phyloP scores from a whole-genome alignment of 2,797 vertebrate species.

The Craterocephalus amniculus region DNA sequence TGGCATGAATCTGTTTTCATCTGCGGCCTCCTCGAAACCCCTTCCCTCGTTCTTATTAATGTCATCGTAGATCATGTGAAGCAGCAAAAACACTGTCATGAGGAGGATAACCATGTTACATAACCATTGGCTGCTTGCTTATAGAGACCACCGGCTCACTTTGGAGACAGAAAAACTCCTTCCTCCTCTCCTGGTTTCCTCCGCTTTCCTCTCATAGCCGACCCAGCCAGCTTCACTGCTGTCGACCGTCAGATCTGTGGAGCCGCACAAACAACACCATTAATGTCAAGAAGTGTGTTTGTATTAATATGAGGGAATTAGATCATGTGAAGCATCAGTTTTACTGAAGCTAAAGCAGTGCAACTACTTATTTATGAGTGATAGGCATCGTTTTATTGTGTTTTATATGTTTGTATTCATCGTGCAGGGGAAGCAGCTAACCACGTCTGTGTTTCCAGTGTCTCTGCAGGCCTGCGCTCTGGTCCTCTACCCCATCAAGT shows the following conservation, averaged over 20 bases:
- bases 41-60: background rate
- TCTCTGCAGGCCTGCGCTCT: constrained; percentile 87
- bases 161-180: background rate
- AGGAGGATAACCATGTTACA: constrained; percentile 26
- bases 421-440: background rate
- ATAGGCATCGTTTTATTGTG: background rate
- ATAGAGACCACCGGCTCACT: constrained; percentile 1
- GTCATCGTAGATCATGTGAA: constrained; percentile 11
- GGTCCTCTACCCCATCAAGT: constrained; percentile 88
- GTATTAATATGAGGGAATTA: background rate
- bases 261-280: background rate
- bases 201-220: constrained; percentile 15
- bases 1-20: constrained; percentile 19
- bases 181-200: background rate
- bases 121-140: constrained; percentile 26
- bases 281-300: background rate
- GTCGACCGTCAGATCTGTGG: constrained; percentile 18
- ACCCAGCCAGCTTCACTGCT: background rate
- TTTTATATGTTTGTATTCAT: background rate
- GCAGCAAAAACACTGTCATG: constrained; percentile 5
- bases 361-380: background rate
- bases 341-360: background rate
- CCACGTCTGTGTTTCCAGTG: constrained; percentile 70
- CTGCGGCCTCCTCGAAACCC: background rate
- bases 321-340: background rate